Evolutionary conservation across 2,888 invertebrate species (phyloP).

Genomic region (Dryomyza anilis): DNA sequence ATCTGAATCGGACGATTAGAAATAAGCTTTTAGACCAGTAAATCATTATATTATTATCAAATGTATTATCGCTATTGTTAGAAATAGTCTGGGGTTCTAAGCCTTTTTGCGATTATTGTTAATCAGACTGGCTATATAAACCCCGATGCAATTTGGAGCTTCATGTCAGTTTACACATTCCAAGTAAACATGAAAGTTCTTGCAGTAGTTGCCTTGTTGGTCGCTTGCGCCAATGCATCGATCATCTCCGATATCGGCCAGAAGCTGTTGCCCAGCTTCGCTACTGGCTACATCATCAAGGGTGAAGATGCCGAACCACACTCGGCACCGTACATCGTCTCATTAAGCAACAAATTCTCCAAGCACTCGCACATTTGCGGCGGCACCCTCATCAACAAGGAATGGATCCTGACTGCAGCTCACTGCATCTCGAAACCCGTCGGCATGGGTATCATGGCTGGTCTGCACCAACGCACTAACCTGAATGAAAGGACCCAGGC

Average conservation of each 20-base stretch:
- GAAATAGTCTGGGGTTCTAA: too few relatives aligned
- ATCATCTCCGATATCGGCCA: not conserved
- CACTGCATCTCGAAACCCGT: constrained; percentile 32
- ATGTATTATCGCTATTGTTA: too few relatives aligned
- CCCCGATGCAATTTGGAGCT: too few relatives aligned
- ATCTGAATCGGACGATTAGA: too few relatives aligned
- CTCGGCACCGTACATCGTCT: constrained; percentile 30
- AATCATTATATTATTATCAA: too few relatives aligned
- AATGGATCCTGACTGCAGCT: constrained; percentile 33
- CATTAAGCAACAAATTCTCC: constrained; percentile 25
- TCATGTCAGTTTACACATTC: not conserved
- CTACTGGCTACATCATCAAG: constrained; percentile 42
- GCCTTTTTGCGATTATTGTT: too few relatives aligned
- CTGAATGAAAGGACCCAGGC: constrained; percentile 36
- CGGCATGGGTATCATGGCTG: constrained; percentile 55
- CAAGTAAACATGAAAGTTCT: constrained; percentile 16
- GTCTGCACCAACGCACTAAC: constrained; percentile 50
- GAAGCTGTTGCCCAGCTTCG: constrained; percentile 34
- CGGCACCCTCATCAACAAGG: constrained; percentile 28
- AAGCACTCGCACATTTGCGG: constrained; percentile 40
- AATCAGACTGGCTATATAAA: too few relatives aligned
- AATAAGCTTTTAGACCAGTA: too few relatives aligned
- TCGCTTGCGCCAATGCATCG: not conserved
- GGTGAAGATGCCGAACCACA: constrained; percentile 27
- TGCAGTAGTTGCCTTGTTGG: not conserved